Evolutionary conservation across 2,113 vertebrate genomes (phyloP).

Genomic region (Narcine bancroftii): DNA sequence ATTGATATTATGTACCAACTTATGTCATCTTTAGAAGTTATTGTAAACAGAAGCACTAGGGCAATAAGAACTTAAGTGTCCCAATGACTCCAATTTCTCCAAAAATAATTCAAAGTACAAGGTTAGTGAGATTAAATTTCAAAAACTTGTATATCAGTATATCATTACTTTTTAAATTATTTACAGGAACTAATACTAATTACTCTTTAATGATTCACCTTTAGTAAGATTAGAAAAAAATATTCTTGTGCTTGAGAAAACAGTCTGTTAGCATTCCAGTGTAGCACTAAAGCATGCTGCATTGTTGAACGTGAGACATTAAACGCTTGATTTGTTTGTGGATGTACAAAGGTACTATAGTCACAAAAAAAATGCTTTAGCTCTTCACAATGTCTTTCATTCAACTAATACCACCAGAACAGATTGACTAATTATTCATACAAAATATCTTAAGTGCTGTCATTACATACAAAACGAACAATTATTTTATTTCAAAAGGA

Average conservation of each 20-base stretch:
- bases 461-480: not conserved
- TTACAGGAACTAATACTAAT: not conserved
- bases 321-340: not conserved
- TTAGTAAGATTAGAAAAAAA: not conserved
- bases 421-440: not conserved
- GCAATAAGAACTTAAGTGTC: not conserved
- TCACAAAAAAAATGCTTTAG: not conserved
- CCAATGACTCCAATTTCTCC: not conserved
- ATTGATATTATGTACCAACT: not conserved
- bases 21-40: not conserved
- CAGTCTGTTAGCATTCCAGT: not conserved
- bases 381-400: not conserved
- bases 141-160: slow-evolving; percentile 18
- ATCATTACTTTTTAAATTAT: not conserved
- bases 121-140: not conserved
- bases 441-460: not conserved
- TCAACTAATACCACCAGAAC: not conserved
- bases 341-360: not conserved
- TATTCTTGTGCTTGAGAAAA: not conserved
- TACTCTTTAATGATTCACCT: not conserved
- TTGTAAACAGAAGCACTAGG: not conserved
- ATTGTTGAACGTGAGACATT: not conserved
- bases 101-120: not conserved
- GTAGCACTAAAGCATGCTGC: not conserved
- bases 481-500: not conserved